phyloP scores from a whole-genome alignment of 1,140 invertebrate species.

The Cydia strobilella region DNA sequence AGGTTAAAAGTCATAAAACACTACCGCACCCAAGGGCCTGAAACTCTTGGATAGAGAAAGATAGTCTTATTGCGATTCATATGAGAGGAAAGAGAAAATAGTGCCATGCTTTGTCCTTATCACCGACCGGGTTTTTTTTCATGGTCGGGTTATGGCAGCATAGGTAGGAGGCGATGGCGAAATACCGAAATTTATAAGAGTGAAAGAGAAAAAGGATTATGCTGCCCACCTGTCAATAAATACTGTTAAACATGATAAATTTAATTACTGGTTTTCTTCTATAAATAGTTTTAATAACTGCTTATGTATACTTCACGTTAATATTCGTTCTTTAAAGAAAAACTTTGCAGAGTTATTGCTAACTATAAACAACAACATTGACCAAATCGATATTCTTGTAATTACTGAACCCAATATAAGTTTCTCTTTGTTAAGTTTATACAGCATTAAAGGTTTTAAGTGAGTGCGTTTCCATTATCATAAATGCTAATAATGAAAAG shows the following conservation, averaged over 20 bases:
- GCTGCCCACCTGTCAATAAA: no score
- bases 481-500: neutral
- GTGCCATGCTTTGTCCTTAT: no score
- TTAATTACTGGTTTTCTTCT: constrained; percentile 19
- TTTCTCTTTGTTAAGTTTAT: constrained; percentile 23
- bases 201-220: no score
- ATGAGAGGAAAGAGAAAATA: no score
- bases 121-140: no score
- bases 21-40: no score
- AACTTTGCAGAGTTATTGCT: constrained; percentile 36
- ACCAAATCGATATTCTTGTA: constrained; percentile 35
- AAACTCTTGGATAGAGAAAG: no score
- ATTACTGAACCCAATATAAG: constrained; percentile 35
- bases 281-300: constrained; percentile 14
- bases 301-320: constrained; percentile 33
- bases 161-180: no score
- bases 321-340: constrained; percentile 38
- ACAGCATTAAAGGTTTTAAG: constrained; percentile 16
- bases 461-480: constrained; percentile 15
- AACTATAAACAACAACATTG: neutral
- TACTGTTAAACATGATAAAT: neutral
- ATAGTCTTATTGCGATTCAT: no score
- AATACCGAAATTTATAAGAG: no score
- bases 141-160: no score
- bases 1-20: no score